Evolutionary conservation across 2,888 invertebrate genomes (phyloP).

Genomic region (Barypeithes pellucidus): DNA sequence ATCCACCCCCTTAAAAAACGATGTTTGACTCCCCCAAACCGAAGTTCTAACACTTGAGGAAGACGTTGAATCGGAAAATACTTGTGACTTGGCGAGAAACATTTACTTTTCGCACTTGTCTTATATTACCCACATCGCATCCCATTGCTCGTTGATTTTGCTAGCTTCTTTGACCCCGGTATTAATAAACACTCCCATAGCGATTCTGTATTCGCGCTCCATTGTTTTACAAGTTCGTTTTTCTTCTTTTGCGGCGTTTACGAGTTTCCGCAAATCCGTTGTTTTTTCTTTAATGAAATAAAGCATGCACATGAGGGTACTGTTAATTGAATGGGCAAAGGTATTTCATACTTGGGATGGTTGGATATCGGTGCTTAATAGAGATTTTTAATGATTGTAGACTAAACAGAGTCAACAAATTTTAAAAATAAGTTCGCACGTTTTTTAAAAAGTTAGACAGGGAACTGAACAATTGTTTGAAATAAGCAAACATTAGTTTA

Average conservation of each 20-base stretch:
- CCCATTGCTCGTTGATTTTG: conserved; percentile 54
- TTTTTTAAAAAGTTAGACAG: too few species aligned
- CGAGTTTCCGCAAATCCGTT: conserved; percentile 44
- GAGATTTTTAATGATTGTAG: too few species aligned
- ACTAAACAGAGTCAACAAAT: too few species aligned
- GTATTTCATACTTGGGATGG: conserved; percentile 17
- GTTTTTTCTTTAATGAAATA: conserved; percentile 24
- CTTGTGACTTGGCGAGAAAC: too few species aligned
- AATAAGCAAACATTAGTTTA: too few species aligned
- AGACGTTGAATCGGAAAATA: too few species aligned
- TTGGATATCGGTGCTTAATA: neutral
- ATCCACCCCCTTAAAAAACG: too few species aligned
- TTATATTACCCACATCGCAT: conserved; percentile 2
- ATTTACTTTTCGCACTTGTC: neutral
- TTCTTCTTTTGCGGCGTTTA: conserved; percentile 40
- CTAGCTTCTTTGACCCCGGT: conserved; percentile 61
- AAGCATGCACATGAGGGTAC: conserved; percentile 24
- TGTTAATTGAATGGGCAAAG: conserved; percentile 27
- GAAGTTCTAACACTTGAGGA: too few species aligned
- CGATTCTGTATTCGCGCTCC: conserved; percentile 54
- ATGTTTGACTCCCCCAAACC: too few species aligned
- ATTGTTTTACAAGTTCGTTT: conserved; percentile 57
- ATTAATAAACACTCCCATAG: conserved; percentile 62
- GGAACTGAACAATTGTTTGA: too few species aligned
- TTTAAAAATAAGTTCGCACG: too few species aligned